Base-by-base conservation (phyloP, 2,888 invertebrate genomes). In the Platerodrilus igneus region DNA sequence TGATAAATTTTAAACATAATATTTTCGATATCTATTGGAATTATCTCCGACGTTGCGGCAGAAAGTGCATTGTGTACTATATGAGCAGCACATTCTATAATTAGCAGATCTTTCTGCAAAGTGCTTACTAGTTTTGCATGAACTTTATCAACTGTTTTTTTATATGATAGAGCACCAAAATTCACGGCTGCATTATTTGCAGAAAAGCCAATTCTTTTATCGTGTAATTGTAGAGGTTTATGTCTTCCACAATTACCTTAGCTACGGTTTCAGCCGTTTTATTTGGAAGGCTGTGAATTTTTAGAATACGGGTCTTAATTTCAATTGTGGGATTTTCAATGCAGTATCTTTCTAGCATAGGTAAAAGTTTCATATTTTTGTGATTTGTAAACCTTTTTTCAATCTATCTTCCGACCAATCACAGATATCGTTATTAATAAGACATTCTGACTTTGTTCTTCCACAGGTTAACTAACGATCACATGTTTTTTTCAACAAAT, bases 1-100 rank as follows among this genome's bases (percentile, higher is more conserved):
- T n/a, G n/a, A n/a, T n/a, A n/a, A n/a, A n/a, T n/a, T n/a, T n/a
- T n/a, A n/a, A n/a, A n/a, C n/a, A n/a, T n/a, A n/a, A 30, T 16
- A 30, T 30, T 30, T 17, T 30, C 30, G 20, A 17, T 30, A 32
- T 32, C 32, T 6, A 32, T 21, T 13, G 32, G 32, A 13, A 32
- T 32, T 32, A 14, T 32, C 20, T 32, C 22, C 10, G 32, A 32
- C 6, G 14, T 14, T 11, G 32, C 32, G 4, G 20, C 32, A 22
- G 13, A 32, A 21, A 32, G 10, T 22, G 32, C 32, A 20, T 32
- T 32, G 22, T 32, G 32, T 19, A 32, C 10, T 19, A 32, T 32
- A 14, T 32, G 32, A 32, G 32, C 32, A 13, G 20, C 32, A 32
- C 32, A 32, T 4, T 13, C 32, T 32, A 32, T 32, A n/a, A 22